Conservation (phyloP, 2,113 vertebrate genomes). For the Chionomys nivalis region DNA sequence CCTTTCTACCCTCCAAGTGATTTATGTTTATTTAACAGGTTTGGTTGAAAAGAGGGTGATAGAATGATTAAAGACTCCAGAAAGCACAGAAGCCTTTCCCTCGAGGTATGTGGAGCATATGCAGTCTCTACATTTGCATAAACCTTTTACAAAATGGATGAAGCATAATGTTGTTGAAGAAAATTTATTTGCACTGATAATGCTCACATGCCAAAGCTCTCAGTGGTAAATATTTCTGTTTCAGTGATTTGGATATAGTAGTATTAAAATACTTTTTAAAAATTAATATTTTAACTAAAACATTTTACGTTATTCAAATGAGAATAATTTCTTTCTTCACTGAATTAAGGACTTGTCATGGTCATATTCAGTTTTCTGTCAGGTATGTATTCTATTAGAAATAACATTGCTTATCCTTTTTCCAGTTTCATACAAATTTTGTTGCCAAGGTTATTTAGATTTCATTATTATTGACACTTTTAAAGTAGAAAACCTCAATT, state of each 20-base stretch:
- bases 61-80: constrained; percentile 33
- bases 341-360: not conserved
- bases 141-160: constrained; percentile 56
- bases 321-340: not conserved
- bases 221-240: not conserved
- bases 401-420: not conserved
- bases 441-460: constrained; percentile 38
- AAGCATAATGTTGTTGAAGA: constrained; percentile 20
- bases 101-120: constrained; percentile 8
- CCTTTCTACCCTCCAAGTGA: not conserved
- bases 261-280: constrained; percentile 13
- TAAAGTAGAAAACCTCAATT: not conserved
- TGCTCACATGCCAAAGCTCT: not conserved
- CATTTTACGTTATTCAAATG: not conserved
- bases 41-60: constrained; percentile 57
- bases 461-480: constrained; percentile 48
- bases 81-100: constrained; percentile 29
- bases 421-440: constrained; percentile 48
- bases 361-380: not conserved
- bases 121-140: constrained; percentile 40
- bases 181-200: constrained; percentile 24
- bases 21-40: constrained; percentile 50
- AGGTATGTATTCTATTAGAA: constrained; percentile 27
- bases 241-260: not conserved
- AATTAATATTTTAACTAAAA: not conserved